phyloP scores from a whole-genome alignment of 30 jellyfish, hydroid and myxozoan genomes.

The Nemopilema nomurai region DNA sequence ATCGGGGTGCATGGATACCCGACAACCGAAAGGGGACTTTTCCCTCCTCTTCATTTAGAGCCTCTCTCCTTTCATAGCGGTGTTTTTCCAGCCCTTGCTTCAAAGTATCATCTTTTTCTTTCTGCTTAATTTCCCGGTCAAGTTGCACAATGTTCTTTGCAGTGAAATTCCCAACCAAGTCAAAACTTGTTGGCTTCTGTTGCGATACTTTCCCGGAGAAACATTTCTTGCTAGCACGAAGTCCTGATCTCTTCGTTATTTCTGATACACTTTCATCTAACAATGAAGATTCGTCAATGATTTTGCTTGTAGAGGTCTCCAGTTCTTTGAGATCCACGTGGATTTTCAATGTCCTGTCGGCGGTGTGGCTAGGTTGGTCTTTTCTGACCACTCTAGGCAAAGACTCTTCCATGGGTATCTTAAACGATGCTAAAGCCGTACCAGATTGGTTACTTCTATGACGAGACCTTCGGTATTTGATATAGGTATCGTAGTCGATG shows the following conservation, averaged over 20 bases:
- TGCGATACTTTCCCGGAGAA: neutral
- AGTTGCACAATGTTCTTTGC: conserved; percentile 9
- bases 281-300: conserved; percentile 8
- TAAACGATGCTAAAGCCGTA: neutral
- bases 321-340: conserved; percentile 38
- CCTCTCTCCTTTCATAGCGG: neutral
- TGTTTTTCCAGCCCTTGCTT: neutral
- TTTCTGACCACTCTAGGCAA: neutral
- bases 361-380: neutral
- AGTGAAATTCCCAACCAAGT: conserved; percentile 10
- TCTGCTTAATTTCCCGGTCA: conserved; percentile 2
- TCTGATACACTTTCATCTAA: neutral
- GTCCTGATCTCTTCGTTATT: neutral
- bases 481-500: conserved; percentile 75
- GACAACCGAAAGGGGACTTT: conserved; percentile 48
- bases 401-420: neutral
- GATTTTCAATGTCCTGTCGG: neutral
- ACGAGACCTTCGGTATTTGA: conserved; percentile 43
- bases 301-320: conserved; percentile 42
- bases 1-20: conserved; percentile 49
- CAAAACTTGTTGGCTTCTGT: neutral
- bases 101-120: neutral
- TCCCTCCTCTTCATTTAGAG: conserved; percentile 13
- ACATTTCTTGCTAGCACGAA: neutral
- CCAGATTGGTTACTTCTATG: conserved; percentile 18